Conservation (phyloP, 2,797 vertebrate genomes). For the Lophius americanus region DNA sequence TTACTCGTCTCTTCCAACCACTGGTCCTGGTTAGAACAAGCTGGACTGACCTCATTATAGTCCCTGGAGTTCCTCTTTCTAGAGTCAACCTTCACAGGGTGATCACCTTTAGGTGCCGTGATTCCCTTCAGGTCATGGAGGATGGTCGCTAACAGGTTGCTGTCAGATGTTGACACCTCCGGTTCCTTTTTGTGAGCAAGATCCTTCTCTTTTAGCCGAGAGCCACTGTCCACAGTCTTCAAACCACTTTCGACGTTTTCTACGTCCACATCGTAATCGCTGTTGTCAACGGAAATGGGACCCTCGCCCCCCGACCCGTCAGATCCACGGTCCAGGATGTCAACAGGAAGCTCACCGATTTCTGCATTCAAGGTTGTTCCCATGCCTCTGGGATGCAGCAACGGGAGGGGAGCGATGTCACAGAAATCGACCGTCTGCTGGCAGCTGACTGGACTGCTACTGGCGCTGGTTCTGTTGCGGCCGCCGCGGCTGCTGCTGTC, state of each 20-base stretch:
- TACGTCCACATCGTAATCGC: conserved; percentile 41
- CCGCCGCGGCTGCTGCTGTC: conserved; percentile 58
- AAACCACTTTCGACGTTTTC: conserved; percentile 21
- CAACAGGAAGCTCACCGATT: conserved; percentile 53
- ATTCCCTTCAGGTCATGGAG: conserved; percentile 52
- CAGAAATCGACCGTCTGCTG: conserved; percentile 67
- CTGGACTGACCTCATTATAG: neutral
- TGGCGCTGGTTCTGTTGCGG: conserved; percentile 20
- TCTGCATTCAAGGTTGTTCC: conserved; percentile 24
- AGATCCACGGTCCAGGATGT: conserved; percentile 60
- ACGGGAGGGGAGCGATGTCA: conserved; percentile 46
- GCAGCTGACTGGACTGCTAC: conserved; percentile 64
- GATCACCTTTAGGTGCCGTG: neutral
- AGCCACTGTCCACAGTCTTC: too few species aligned
- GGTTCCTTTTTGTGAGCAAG: neutral
- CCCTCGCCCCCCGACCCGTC: conserved; percentile 34
- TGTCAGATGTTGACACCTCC: conserved; percentile 28
- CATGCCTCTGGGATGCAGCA: conserved; percentile 9
- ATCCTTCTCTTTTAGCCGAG: neutral
- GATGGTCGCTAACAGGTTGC: conserved; percentile 47
- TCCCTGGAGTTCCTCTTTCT: neutral
- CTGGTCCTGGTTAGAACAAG: neutral
- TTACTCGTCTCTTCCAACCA: neutral
- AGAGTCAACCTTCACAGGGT: neutral
- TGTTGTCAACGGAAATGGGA: conserved; percentile 20